Evolutionary conservation across 1,140 invertebrate genomes (phyloP).

Genomic region (Scaptomyza graminum): DNA sequence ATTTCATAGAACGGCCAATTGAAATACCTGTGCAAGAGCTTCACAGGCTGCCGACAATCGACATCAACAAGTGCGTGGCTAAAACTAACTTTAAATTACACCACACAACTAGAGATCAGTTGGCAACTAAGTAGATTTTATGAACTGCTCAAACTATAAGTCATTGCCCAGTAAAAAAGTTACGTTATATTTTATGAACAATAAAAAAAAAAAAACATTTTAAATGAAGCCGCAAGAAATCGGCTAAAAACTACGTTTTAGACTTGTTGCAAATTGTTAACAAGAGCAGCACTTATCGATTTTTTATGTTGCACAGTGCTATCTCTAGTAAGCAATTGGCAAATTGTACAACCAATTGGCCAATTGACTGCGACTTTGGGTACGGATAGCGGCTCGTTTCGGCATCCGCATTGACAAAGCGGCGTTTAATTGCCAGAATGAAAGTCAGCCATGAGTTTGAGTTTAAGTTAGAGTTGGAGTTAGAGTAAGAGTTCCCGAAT

Average conservation of each 20-base stretch:
- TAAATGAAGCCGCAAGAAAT: neutral
- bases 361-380: constrained; percentile 56
- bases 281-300: neutral
- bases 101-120: constrained; percentile 26
- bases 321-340: constrained; percentile 39
- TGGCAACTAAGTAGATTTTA: constrained; percentile 1
- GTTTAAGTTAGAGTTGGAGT: neutral
- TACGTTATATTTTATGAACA: neutral
- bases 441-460: constrained; percentile 8
- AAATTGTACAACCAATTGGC: constrained; percentile 61
- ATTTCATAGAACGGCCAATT: constrained; percentile 82
- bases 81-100: constrained; percentile 75
- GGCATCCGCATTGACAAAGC: constrained; percentile 75
- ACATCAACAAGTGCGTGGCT: constrained; percentile 64
- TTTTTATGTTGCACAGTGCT: constrained; percentile 29
- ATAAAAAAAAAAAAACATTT: neutral
- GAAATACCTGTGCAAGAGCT: constrained; percentile 63
- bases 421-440: constrained; percentile 65
- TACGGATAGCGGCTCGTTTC: constrained; percentile 57
- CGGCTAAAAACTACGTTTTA: too few relatives aligned
- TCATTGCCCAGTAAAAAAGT: neutral
- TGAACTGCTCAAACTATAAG: neutral
- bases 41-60: constrained; percentile 65
- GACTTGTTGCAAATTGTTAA: neutral
- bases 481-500: constrained; percentile 3